Evolutionary conservation across 2,888 invertebrate species (phyloP).

Genomic region (Pollenia labialis): DNA sequence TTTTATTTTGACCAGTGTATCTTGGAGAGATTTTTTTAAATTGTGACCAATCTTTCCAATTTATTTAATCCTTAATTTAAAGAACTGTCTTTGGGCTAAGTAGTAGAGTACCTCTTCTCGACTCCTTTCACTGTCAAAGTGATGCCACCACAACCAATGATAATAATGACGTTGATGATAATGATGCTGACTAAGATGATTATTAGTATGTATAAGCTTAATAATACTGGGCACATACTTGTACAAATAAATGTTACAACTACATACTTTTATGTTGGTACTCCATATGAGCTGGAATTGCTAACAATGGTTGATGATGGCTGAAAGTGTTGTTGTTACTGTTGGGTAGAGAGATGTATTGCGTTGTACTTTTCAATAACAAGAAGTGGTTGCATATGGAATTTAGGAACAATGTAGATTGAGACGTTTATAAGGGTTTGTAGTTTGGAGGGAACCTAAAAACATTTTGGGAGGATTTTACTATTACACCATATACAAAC

Average conservation of each 20-base stretch:
- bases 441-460: neutral
- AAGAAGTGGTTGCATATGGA: constrained; percentile 11
- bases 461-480: constrained; percentile 1
- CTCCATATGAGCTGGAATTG: neutral
- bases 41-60: too few species aligned
- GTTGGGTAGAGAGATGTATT: neutral
- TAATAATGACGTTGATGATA: neutral
- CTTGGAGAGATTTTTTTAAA: too few species aligned
- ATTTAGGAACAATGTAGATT: neutral
- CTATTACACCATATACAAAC: neutral
- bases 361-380: neutral
- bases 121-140: constrained; percentile 1
- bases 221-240: neutral
- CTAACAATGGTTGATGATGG: neutral
- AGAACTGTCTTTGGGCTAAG: neutral
- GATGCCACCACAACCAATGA: neutral
- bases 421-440: neutral
- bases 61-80: neutral
- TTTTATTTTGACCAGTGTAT: too few species aligned
- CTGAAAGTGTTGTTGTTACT: neutral
- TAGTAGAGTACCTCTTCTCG: neutral
- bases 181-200: neutral
- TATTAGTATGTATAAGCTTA: neutral
- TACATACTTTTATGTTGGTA: neutral
- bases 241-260: neutral